Conservation (phyloP, 2,888 invertebrate genomes). For the Hermodice carunculata region DNA sequence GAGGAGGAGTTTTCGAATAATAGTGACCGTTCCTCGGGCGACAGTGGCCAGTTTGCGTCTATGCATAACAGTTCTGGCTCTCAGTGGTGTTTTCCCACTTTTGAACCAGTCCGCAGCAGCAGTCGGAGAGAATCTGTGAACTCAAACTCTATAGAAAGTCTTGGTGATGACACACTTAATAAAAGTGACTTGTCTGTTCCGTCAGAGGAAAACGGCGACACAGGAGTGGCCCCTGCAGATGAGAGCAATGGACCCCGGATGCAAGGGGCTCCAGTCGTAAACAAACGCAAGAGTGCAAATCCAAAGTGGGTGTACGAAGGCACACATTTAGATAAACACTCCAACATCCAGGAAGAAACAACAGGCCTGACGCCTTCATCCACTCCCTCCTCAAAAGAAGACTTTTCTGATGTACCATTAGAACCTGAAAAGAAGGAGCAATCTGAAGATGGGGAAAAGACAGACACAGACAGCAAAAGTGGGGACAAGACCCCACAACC, state of each 20-base stretch:
- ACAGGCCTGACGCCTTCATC: not conserved
- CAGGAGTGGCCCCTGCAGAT: not conserved
- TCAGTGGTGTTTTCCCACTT: conserved; percentile 67
- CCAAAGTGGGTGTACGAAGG: conserved; percentile 98
- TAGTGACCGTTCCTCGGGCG: conserved; percentile 24
- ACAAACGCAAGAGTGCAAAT: conserved; percentile 88
- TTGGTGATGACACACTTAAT: not conserved
- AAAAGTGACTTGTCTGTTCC: not conserved
- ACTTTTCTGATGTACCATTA: too few species aligned
- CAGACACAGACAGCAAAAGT: too few species aligned
- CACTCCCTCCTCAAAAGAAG: not conserved
- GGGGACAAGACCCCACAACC: too few species aligned
- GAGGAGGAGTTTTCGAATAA: conserved; percentile 30
- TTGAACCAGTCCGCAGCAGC: conserved; percentile 51
- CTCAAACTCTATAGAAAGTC: not conserved
- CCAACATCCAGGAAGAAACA: too few species aligned
- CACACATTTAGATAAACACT: conserved; percentile 59
- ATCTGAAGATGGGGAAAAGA: too few species aligned
- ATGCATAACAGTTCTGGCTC: conserved; percentile 28
- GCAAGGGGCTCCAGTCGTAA: conserved; percentile 20
- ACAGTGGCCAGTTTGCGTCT: not conserved
- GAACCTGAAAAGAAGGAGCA: too few species aligned
- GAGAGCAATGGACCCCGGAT: not conserved
- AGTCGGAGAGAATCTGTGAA: not conserved
- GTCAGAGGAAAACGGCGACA: not conserved